A percentile compares a stretch with the other conserved stretches of the same genome.
These are phyloP conservation scores for Porites lutea DNA, from an alignment of 64 coral and sea anemone species.

Conservation along the genomic window DNA sequence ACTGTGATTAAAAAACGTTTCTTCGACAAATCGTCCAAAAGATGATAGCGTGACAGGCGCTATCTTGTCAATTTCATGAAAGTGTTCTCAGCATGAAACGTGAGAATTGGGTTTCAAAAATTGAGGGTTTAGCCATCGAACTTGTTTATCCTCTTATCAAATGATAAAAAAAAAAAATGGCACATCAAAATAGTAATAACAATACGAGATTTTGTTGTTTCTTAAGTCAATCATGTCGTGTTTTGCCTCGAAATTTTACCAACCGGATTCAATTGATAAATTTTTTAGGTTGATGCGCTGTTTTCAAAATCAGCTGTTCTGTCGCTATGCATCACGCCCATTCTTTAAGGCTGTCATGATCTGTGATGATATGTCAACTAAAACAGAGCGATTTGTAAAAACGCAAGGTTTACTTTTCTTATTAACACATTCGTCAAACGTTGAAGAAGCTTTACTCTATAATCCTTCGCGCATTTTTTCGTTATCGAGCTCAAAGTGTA, in stretches of 20 bases:
- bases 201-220: not conserved
- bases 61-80: not conserved
- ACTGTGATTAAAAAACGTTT: not conserved
- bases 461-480: not conserved
- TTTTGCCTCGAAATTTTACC: not conserved
- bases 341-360: not conserved
- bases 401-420: not conserved
- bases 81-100: not conserved
- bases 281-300: not conserved
- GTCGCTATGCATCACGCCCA: not conserved
- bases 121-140: too few relatives aligned
- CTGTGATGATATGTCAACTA: not conserved
- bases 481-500: not conserved
- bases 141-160: not conserved
- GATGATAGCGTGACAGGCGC: constrained; percentile 3
- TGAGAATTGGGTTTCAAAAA: not conserved
- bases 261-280: not conserved
- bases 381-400: constrained; percentile 18
- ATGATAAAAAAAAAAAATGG: not conserved
- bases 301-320: not conserved
- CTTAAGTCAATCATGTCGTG: not conserved
- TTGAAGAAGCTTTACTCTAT: not conserved
- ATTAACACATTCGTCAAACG: not conserved
- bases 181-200: not conserved
- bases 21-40: not conserved